phyloP scores from a whole-genome alignment of 2,113 vertebrate genomes.

The Mastomys coucha region DNA sequence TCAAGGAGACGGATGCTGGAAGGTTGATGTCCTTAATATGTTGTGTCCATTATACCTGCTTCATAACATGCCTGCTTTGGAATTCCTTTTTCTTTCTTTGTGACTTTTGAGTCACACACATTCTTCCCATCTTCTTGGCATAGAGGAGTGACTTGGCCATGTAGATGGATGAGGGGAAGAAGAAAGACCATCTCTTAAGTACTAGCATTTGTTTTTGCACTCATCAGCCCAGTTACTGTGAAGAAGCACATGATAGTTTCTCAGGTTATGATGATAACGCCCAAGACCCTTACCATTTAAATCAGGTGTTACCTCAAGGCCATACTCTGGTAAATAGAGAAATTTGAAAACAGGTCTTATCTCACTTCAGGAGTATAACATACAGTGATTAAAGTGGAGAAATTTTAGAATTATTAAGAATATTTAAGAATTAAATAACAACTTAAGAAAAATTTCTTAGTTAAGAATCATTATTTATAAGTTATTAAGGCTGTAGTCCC shows the following conservation, averaged over 20 bases:
- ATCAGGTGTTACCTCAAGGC: constrained; percentile 9
- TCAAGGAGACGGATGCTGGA: constrained; percentile 99
- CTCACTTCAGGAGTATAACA: constrained; percentile 4
- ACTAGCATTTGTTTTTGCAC: background rate
- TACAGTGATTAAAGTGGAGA: constrained; percentile 11
- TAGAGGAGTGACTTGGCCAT: background rate
- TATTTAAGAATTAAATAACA: background rate
- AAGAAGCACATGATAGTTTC: background rate
- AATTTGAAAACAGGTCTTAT: constrained; percentile 39
- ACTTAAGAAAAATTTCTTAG: background rate
- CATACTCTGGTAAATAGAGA: background rate
- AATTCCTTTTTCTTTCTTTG: background rate
- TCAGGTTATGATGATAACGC: background rate
- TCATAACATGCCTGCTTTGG: background rate
- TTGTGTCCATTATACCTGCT: constrained; percentile 45
- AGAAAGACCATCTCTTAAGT: background rate
- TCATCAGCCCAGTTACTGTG: background rate
- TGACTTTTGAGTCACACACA: constrained; percentile 6
- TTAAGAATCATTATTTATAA: constrained; percentile 33
- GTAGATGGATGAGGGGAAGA: background rate
- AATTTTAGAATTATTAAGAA: constrained; percentile 28
- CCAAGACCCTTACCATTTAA: background rate
- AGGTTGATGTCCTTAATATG: constrained; percentile 88
- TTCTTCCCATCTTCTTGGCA: background rate
- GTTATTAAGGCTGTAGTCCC: constrained; percentile 1